Base-by-base conservation (phyloP, 2,797 vertebrate genomes). In the Alfaro cultratus region DNA sequence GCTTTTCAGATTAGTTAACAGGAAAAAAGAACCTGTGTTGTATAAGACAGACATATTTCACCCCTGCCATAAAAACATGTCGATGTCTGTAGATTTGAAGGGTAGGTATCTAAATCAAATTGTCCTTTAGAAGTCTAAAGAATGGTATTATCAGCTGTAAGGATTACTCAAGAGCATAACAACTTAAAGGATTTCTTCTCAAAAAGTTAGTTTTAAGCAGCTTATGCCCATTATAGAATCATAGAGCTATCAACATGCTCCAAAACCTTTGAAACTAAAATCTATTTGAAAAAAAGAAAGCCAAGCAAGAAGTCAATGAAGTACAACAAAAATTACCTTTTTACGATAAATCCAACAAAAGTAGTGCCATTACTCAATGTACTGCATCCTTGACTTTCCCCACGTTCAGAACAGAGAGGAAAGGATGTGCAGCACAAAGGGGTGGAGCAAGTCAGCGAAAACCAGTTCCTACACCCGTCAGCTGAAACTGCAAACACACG, bases 401-500 rank as follows among this genome's bases (percentile, higher is more conserved):
- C 13, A 46, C n/a, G 31, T 64, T 74, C 67, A 46, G 49, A 74
- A 53, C 73, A 84, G 73, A 78, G 21, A 41, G 72, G 62, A 51
- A 75, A 78, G 68, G 51, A 60, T 55, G 79, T 55, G 41, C 55
- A 84, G 81, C 11, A 67, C 11, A 73, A 36, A 80, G 4, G 73
- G 86, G 89, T 89, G 88, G 87, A 89, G 85, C 79, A 10, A 79
- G 67, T 94, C 80, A 89, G 94, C 76, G 86, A 79, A 41, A 83
- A 95, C 95, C 91, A 95, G 95, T 79, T 86, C 75, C 18, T 34
- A 77, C 81, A 78, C 79, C 81, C 74, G 2, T 80, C 80, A 80
- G 41, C 86, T 76, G 64, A 77, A 89, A 88, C 76, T 84, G 51
- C 26, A 75, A 72, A 23, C 87, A 84, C 75, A 82, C 15, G 72